phyloP scores from a whole-genome alignment of 2,888 invertebrate genomes.

The Celastrina argiolus region DNA sequence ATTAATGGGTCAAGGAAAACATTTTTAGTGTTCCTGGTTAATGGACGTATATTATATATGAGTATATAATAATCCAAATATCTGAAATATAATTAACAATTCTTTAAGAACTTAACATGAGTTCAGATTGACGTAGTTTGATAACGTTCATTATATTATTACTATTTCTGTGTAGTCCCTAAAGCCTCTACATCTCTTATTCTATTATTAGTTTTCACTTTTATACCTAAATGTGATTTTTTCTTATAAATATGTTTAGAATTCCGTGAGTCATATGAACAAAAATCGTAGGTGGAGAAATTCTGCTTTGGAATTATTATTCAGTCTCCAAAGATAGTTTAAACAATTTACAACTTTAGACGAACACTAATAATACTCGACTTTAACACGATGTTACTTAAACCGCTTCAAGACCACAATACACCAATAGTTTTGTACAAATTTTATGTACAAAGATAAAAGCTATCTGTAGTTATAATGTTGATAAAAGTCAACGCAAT shows the following conservation, averaged over 20 bases:
- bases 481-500: slow-evolving; percentile 56
- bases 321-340: neutral
- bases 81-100: too few relatives aligned
- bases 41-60: too few relatives aligned
- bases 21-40: too few relatives aligned
- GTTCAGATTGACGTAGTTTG: too few relatives aligned
- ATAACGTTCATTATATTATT: neutral
- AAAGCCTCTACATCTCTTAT: neutral
- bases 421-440: slow-evolving; percentile 55
- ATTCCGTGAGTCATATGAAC: neutral
- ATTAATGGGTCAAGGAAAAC: too few relatives aligned
- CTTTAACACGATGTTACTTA: slow-evolving; percentile 19
- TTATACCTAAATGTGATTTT: neutral
- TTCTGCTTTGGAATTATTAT: neutral
- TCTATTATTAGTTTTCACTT: neutral
- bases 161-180: too few relatives aligned
- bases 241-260: neutral
- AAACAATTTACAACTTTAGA: slow-evolving; percentile 2
- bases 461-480: slow-evolving; percentile 62
- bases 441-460: slow-evolving; percentile 64
- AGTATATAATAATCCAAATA: too few relatives aligned
- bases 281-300: neutral
- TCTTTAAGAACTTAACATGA: too few relatives aligned
- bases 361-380: neutral
- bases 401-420: slow-evolving; percentile 41